phyloP scores from a whole-genome alignment of 2,888 invertebrate species.

The Cephalotes varians region DNA sequence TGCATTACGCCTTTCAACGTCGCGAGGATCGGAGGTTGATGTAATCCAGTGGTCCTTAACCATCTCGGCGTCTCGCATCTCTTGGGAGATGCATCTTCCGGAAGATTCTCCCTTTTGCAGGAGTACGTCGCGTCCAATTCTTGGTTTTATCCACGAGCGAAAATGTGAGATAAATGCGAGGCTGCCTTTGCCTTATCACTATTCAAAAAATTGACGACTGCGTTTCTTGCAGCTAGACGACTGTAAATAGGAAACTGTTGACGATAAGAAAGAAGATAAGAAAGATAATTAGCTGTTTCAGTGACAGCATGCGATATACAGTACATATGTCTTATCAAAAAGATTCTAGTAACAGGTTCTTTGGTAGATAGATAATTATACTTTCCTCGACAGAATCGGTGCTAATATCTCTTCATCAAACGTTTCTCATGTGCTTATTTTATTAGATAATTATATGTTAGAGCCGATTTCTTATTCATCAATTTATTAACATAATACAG shows the following conservation, averaged over 20 bases:
- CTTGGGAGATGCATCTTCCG: background rate
- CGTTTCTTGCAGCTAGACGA: background rate
- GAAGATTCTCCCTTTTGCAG: background rate
- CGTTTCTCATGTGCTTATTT: background rate
- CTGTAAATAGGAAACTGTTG: background rate
- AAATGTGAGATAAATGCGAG: background rate
- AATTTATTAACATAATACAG: background rate
- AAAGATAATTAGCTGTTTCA: background rate
- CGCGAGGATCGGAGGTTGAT: constrained; percentile 21
- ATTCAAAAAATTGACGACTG: background rate
- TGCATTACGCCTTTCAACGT: constrained; percentile 32
- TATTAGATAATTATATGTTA: constrained; percentile 4
- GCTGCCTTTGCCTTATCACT: background rate
- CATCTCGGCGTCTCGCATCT: background rate
- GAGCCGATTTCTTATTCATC: background rate
- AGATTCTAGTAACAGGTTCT: background rate
- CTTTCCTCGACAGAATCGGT: background rate
- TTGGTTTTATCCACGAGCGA: background rate
- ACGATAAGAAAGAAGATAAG: background rate
- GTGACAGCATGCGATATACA: background rate
- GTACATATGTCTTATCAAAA: background rate
- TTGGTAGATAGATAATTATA: constrained; percentile 3
- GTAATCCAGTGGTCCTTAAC: constrained; percentile 50
- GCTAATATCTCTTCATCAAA: background rate
- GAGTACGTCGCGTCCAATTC: background rate